phyloP scores from a whole-genome alignment of 2,888 invertebrate genomes.

The Dolomedes plantarius region DNA sequence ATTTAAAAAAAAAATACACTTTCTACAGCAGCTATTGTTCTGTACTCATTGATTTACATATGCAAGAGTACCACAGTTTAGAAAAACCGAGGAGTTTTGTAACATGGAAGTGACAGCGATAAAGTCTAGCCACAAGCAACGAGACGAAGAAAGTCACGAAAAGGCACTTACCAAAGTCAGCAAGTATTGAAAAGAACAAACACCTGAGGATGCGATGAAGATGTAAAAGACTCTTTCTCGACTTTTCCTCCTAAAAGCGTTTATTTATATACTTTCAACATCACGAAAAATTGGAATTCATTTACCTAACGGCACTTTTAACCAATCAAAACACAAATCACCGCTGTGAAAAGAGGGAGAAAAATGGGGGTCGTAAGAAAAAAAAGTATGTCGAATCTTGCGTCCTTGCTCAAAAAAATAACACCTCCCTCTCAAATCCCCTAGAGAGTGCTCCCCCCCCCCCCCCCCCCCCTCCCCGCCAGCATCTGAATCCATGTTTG shows the following conservation, averaged over 20 bases:
- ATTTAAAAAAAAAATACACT: too few relatives aligned
- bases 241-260: conserved; percentile 26
- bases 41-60: too few relatives aligned
- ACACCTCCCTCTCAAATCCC: conserved; percentile 33
- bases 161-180: not conserved
- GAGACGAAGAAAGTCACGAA: not conserved
- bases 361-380: conserved; percentile 2
- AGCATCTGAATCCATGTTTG: conserved; percentile 10
- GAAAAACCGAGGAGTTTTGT: too few relatives aligned
- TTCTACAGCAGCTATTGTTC: too few relatives aligned
- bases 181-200: not conserved
- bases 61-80: too few relatives aligned
- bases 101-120: too few relatives aligned
- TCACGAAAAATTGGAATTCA: conserved; percentile 21
- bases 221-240: not conserved
- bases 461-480: conserved; percentile 10
- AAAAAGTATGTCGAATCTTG: conserved; percentile 54
- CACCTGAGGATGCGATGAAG: not conserved
- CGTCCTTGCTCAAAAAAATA: conserved; percentile 52
- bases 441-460: not conserved
- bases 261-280: conserved; percentile 52
- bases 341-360: not conserved
- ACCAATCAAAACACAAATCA: conserved; percentile 50
- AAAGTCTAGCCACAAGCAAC: not conserved
- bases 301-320: conserved; percentile 17